Percentiles rank a stretch among this genome's conserved stretches.
These are phyloP conservation scores for Caradrina kadenii DNA, from an alignment of 2,888 invertebrate species.

Conservation along the genomic window DNA sequence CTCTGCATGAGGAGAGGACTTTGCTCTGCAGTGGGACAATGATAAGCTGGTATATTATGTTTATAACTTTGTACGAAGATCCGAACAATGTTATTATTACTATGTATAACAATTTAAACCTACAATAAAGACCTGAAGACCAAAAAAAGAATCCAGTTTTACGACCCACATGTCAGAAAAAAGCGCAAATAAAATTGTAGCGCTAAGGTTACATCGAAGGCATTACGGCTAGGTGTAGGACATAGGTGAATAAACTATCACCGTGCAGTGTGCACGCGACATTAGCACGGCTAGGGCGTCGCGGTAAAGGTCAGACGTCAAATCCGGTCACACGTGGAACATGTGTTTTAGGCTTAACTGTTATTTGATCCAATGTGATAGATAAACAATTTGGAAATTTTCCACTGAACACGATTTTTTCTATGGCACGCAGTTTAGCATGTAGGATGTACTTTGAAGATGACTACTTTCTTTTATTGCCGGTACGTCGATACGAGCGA, in stretches of 20 bases:
- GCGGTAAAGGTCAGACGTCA: slow-evolving; percentile 48
- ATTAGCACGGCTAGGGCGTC: slow-evolving; percentile 27
- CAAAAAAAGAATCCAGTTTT: background rate
- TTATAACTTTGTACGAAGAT: too few species aligned
- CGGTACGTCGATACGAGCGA: background rate
- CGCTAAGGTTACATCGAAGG: slow-evolving; percentile 28
- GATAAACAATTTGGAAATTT: background rate
- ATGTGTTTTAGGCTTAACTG: slow-evolving; percentile 30
- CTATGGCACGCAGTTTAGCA: background rate
- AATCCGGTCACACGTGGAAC: slow-evolving; percentile 42
- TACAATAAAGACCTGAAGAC: background rate
- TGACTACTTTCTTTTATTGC: background rate
- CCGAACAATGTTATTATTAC: too few species aligned
- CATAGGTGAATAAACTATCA: slow-evolving; percentile 31
- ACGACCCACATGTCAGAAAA: background rate
- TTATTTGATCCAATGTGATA: slow-evolving; percentile 7
- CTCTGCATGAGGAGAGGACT: too few species aligned
- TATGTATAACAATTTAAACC: background rate
- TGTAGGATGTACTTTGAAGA: too few species aligned
- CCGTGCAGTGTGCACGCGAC: slow-evolving; percentile 33
- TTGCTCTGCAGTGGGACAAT: too few species aligned
- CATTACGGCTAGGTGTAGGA: slow-evolving; percentile 21
- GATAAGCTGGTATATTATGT: too few species aligned
- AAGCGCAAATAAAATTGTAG: slow-evolving; percentile 1
- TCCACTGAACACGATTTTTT: slow-evolving; percentile 6